Conservation (phyloP, 2,797 vertebrate species). For the Gallinago stenura region DNA sequence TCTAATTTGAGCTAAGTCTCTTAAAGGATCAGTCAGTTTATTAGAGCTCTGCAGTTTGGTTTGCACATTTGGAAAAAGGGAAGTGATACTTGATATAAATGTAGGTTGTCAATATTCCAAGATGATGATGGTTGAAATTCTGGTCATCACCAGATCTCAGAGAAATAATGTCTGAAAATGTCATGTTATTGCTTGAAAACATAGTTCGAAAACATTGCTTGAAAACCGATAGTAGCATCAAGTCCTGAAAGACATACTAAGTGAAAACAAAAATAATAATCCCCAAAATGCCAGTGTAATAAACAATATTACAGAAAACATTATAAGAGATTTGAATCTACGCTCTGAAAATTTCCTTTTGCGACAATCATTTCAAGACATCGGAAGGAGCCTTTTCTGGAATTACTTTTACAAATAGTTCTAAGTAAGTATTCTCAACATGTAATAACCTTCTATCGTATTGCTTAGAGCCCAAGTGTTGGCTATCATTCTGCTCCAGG, state of each 20-base stretch:
- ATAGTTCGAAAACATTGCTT: too few species aligned
- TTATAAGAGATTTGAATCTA: neutral
- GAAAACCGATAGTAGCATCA: neutral
- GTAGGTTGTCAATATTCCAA: neutral
- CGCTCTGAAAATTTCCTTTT: neutral
- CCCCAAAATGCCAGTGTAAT: slow-evolving; percentile 7
- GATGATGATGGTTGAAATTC: neutral
- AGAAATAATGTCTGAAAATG: neutral
- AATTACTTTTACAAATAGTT: neutral
- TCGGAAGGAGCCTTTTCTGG: neutral
- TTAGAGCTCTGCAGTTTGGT: neutral
- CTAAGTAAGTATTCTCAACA: neutral
- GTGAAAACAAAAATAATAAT: neutral
- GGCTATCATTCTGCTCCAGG: neutral
- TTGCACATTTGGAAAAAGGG: neutral
- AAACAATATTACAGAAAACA: neutral
- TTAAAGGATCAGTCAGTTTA: neutral
- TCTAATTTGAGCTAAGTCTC: neutral
- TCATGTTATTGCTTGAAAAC: neutral
- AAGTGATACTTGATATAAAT: neutral
- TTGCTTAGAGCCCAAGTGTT: neutral
- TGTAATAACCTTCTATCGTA: neutral
- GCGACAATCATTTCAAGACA: neutral
- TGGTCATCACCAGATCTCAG: neutral
- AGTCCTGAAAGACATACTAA: neutral